These are phyloP conservation scores for Neomorphus geoffroyi DNA, from an alignment of 2,797 vertebrate genomes.

Conservation along the genomic window DNA sequence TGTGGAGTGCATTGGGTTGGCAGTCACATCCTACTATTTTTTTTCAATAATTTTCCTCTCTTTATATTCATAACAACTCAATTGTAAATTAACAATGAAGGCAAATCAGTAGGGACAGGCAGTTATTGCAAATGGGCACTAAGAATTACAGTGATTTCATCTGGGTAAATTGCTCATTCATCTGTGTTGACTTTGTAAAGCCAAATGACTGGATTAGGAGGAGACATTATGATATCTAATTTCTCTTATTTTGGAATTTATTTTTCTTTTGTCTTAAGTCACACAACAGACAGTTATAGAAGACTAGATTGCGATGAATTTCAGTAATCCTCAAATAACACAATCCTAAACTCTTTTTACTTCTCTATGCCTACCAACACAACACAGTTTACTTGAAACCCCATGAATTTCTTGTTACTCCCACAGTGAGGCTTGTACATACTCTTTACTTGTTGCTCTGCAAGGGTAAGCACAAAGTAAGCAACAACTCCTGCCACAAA, in stretches of 20 bases:
- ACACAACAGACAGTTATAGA: neutral
- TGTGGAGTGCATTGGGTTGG: neutral
- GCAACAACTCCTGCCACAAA: neutral
- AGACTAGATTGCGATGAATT: neutral
- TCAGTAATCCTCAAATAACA: neutral
- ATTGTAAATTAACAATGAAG: neutral
- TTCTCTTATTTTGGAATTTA: neutral
- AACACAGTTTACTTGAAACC: neutral
- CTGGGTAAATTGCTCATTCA: constrained; percentile 11
- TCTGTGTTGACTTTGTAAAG: constrained; percentile 12
- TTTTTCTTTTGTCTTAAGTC: neutral
- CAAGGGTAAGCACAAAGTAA: neutral
- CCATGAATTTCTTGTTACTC: neutral
- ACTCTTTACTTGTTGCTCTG: neutral
- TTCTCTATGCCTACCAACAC: neutral
- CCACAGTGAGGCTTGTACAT: neutral
- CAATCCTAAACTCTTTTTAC: neutral
- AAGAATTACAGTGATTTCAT: neutral
- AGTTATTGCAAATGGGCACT: neutral
- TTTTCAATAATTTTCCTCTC: neutral
- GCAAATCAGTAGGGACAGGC: neutral
- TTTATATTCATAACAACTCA: neutral
- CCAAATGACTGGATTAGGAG: constrained; percentile 4
- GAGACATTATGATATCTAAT: neutral
- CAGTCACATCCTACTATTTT: neutral